Percentiles rank a stretch among this genome's conserved stretches.
phyloP scores from a whole-genome alignment of 1,140 invertebrate species.

The Drosophila bocki region DNA sequence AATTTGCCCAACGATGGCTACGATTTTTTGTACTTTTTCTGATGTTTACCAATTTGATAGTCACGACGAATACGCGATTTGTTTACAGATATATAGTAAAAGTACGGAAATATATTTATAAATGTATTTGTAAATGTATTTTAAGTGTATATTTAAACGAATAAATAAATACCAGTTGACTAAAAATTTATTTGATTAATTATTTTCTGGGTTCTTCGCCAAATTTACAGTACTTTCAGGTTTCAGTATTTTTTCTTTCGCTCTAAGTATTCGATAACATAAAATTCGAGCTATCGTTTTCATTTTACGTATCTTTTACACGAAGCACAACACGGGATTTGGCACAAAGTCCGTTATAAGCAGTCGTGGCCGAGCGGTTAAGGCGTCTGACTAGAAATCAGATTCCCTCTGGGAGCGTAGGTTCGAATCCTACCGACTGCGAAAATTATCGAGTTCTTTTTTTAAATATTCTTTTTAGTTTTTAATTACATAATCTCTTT shows the following conservation, averaged over 20 bases:
- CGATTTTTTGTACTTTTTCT: conserved; percentile 49
- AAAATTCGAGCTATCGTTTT: not conserved
- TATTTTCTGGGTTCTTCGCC: no score
- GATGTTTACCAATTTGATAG: conserved; percentile 40
- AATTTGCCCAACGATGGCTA: conserved; percentile 48
- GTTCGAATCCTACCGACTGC: conserved; percentile 94
- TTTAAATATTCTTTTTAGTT: no score
- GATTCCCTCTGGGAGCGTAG: conserved; percentile 88
- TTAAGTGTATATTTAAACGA: conserved; percentile 42
- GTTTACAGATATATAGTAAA: conserved; percentile 23
- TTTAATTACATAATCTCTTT: no score
- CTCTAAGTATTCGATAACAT: not conserved
- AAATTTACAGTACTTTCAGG: not conserved
- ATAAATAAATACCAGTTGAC: conserved; percentile 39
- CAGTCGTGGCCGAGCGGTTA: conserved; percentile 94
- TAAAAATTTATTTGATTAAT: no score
- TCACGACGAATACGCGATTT: conserved; percentile 29
- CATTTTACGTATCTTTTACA: not conserved
- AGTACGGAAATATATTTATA: conserved; percentile 36
- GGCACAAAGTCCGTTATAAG: conserved; percentile 37
- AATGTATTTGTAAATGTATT: conserved; percentile 52
- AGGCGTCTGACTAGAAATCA: conserved; percentile 94
- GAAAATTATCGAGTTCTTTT: conserved; percentile 45
- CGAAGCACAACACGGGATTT: not conserved
- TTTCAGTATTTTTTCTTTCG: not conserved